These are phyloP conservation scores for Rhinella marina DNA, from an alignment of 2,797 vertebrate genomes.

Conservation along the genomic window DNA sequence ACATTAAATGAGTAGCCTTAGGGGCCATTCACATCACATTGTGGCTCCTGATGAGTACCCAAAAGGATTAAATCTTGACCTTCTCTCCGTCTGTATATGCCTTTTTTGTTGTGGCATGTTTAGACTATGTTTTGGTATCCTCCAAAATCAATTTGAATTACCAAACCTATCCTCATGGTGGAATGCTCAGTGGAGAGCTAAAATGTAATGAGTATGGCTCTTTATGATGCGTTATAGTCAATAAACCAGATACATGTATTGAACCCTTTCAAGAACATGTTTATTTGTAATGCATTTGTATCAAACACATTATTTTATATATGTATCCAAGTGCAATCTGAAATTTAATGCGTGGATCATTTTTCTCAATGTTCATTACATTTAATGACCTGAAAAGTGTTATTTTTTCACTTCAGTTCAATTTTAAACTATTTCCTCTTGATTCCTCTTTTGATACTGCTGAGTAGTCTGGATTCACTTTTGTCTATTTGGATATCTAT, in stretches of 20 bases:
- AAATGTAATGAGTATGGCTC: no score
- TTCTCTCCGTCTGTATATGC: no score
- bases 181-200: no score
- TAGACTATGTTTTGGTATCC: no score
- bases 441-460: conserved; percentile 70
- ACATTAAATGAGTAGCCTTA: background rate
- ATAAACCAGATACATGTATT: conserved; percentile 5
- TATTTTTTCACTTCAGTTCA: background rate
- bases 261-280: conserved; percentile 13
- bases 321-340: conserved; percentile 12
- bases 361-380: conserved; percentile 27
- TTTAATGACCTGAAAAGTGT: conserved; percentile 13
- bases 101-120: no score
- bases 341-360: conserved; percentile 33
- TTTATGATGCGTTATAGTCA: background rate
- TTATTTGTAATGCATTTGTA: conserved; percentile 51
- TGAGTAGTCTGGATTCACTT: conserved; percentile 65
- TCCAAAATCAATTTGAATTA: no score
- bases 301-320: conserved; percentile 39
- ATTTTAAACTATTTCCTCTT: conserved; percentile 69
- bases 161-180: no score
- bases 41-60: no score
- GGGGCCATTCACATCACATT: no score
- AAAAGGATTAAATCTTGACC: no score
- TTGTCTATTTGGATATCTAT: conserved; percentile 73